Percentiles rank a stretch among this genome's conserved stretches.
phyloP scores from a whole-genome alignment of 2,888 invertebrate species.

The Leptinotarsa haldemani region DNA sequence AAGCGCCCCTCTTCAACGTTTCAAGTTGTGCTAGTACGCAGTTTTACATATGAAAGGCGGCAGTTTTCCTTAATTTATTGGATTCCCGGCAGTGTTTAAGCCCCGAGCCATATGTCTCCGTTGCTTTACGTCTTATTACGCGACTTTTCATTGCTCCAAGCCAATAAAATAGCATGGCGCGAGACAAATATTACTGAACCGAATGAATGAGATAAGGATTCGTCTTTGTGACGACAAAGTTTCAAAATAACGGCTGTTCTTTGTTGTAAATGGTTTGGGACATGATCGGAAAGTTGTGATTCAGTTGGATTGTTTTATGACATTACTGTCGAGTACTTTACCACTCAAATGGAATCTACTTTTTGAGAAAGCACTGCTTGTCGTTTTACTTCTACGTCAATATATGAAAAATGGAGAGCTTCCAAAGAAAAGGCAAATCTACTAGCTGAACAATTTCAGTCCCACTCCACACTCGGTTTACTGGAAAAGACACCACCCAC shows the following conservation, averaged over 20 bases:
- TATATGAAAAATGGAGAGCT: no score
- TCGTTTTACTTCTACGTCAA: no score
- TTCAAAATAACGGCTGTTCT: slow-evolving; percentile 10
- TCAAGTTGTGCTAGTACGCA: slow-evolving; percentile 57
- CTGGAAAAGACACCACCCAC: no score
- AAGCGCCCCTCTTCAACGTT: slow-evolving; percentile 38
- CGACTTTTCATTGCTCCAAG: slow-evolving; percentile 43
- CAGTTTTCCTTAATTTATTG: slow-evolving; percentile 57
- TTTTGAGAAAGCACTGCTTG: no score
- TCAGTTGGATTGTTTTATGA: not conserved
- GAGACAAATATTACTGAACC: slow-evolving; percentile 23
- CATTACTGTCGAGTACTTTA: not conserved
- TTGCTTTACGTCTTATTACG: slow-evolving; percentile 58
- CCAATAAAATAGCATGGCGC: slow-evolving; percentile 30
- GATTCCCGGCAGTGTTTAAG: slow-evolving; percentile 54
- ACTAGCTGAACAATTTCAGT: no score
- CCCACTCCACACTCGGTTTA: no score
- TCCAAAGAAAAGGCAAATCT: no score
- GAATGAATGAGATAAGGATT: slow-evolving; percentile 17
- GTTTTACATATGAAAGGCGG: slow-evolving; percentile 60
- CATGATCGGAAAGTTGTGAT: not conserved
- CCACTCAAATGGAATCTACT: no score
- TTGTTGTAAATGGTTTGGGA: slow-evolving; percentile 8
- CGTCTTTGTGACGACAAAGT: slow-evolving; percentile 15
- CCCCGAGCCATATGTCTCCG: slow-evolving; percentile 52